Percentiles rank a stretch among this genome's conserved stretches.
Conservation (phyloP, 2,888 invertebrate species). For the Lottia gigantea region DNA sequence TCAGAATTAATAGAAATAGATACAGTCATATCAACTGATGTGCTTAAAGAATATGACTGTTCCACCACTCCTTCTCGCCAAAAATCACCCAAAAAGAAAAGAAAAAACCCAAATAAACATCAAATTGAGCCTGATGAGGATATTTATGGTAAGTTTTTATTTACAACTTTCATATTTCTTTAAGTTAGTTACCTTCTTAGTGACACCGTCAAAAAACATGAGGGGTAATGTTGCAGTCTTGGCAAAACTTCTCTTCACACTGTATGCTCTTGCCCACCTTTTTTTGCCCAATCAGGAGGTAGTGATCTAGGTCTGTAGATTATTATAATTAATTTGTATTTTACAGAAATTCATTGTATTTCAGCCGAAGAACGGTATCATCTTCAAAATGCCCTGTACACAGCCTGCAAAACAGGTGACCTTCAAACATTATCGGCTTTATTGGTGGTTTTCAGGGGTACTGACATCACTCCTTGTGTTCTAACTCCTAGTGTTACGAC, state of each 20-base stretch:
- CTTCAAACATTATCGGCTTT: constrained; percentile 44
- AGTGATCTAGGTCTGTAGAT: too few relatives aligned
- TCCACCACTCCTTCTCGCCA: constrained; percentile 24
- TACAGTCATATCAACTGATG: constrained; percentile 37
- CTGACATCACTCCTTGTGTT: constrained; percentile 3
- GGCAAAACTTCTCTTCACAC: too few relatives aligned
- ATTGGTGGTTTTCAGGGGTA: constrained; percentile 28
- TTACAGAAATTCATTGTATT: constrained; percentile 8
- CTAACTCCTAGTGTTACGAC: background rate
- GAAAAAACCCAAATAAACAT: constrained; percentile 33
- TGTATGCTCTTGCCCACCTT: too few relatives aligned
- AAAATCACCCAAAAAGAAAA: constrained; percentile 47
- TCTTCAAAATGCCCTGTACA: constrained; percentile 62
- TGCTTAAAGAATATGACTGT: constrained; percentile 40
- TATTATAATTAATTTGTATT: too few relatives aligned
- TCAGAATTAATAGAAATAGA: constrained; percentile 45
- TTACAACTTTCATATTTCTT: too few relatives aligned
- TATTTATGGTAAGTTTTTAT: constrained; percentile 39
- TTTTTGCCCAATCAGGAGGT: too few relatives aligned
- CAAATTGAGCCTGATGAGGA: constrained; percentile 46
- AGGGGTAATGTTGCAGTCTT: too few relatives aligned
- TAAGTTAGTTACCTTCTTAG: too few relatives aligned
- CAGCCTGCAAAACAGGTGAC: constrained; percentile 63
- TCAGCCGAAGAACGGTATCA: constrained; percentile 55
- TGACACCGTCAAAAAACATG: too few relatives aligned